Conservation (phyloP, 2,888 invertebrate species). For the Thecocarcelia acutangulata region DNA sequence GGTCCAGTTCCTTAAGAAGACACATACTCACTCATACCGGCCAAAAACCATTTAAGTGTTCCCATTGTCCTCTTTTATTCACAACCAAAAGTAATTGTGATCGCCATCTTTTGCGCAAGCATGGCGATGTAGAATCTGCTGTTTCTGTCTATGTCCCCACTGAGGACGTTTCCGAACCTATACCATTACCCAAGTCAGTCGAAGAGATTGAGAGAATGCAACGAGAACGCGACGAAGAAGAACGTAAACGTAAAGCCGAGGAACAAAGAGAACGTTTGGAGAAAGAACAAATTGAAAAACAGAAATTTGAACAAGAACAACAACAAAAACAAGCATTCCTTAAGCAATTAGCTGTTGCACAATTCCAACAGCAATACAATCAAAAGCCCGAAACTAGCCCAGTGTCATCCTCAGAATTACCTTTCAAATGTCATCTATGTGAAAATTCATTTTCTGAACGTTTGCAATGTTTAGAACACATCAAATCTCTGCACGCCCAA, state of each 20-base stretch:
- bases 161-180: slow-evolving; percentile 80
- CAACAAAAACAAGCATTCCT: slow-evolving; percentile 72
- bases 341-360: slow-evolving; percentile 80
- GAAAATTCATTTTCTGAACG: slow-evolving; percentile 92
- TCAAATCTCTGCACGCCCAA: slow-evolving; percentile 87
- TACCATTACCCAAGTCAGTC: slow-evolving; percentile 79
- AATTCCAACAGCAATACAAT: slow-evolving; percentile 82
- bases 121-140: slow-evolving; percentile 84
- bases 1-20: slow-evolving; percentile 96
- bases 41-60: slow-evolving; percentile 97
- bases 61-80: slow-evolving; percentile 94
- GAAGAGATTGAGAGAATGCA: slow-evolving; percentile 80
- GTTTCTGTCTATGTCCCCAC: slow-evolving; percentile 82
- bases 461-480: slow-evolving; percentile 90
- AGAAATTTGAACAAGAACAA: slow-evolving; percentile 71
- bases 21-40: slow-evolving; percentile 96
- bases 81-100: slow-evolving; percentile 99
- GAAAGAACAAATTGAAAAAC: slow-evolving; percentile 73
- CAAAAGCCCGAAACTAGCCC: slow-evolving; percentile 44
- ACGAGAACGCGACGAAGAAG: slow-evolving; percentile 73
- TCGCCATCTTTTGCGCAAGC: slow-evolving; percentile 94
- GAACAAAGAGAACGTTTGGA: slow-evolving; percentile 73
- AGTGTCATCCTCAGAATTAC: slow-evolving; percentile 85
- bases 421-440: slow-evolving; percentile 96
- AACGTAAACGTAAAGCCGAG: slow-evolving; percentile 75